Base-by-base conservation (phyloP, 2,797 vertebrate genomes). In the Remorina albescens region DNA sequence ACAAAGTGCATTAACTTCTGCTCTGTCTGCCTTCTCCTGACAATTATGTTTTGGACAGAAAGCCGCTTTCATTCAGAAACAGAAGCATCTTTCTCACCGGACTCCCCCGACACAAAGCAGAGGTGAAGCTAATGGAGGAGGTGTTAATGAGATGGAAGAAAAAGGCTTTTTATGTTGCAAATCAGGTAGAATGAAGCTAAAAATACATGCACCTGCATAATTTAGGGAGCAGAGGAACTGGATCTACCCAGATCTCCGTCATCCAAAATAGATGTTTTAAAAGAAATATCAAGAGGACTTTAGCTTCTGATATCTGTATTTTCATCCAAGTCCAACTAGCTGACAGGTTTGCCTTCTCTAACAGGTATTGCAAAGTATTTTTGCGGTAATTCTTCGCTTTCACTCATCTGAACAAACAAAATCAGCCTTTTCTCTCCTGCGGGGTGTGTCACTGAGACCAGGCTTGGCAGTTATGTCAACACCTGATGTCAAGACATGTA, bases 1-100 rank as follows among this genome's bases (percentile, higher is more conserved):
- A 95, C 94, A 95, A 91, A 94, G 90, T 91, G 90, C 91, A 95
- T 95, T 94, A 95, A 92, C 89, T 94, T 93, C 92, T 91, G 91
- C 88, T 84, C 86, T 65, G 87, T 90, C 88, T 91, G 89, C 90
- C 88, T 85, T 86, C 78, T 90, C 88, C 88, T 89, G 92, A 94
- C 91, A 90, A 86, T 72, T 74, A 86, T 90, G 87, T 92, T 92
- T 87, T 88, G 90, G 90, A 92, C 83, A 71, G 82, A 88, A 86
- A 83, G 81, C 55, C 39, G 83, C 80, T 89, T 87, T 89, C 86
- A 92, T 93, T 94, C 82, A 90, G 89, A 92, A 93, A 92, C 85
- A 89, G 80, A 88, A 88, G 88, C 85, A 84, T 92, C 89, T 78
- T 85, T 82, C 78, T 83, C 28, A 46, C 51, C 19, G 5, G 67